Evolutionary conservation across 2,797 vertebrate genomes (phyloP), one percentile per base, ranked within the genome.

Genomic region (Phrynocephalus guinanensis): DNA sequence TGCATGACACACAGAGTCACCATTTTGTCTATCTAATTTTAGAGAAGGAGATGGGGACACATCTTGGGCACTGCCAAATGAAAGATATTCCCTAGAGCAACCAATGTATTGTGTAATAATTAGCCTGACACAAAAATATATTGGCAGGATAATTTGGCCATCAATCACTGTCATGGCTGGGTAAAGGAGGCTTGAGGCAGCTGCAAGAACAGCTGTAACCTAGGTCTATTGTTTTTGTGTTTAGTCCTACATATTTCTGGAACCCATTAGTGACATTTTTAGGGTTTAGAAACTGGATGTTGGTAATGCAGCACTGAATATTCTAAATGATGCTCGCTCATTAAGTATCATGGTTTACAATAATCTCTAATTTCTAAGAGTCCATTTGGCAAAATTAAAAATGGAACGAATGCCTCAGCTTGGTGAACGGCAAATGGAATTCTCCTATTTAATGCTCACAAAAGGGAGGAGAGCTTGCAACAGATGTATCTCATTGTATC

Each of bases 81-180:
- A 84, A 89, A 76, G 70, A 56, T 63, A 72, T 76, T 90, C 89
- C 93, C 90, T 79, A 5, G 79, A 89, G 93, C 89, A 81, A 77
- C 75, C 48, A 76, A 82, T 86, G 92, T 94, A 83, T 86, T 88
- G 93, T 91, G 89, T 94, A 92, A 86, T 94, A 94, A 94, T 95
- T 95, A 95, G 89, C 81, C 93, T 95, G 96, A 96, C 94, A 92
- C 85, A 91, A 95, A 95, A 81, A 93, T 95, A 92, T 82, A 96
- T 96, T 94, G 95, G 96, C 94, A 94, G 66, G 77, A 91, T 87
- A 88, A 94, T 96, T 94, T 96, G 93, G 90, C 94, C 93, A 94
- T 97, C 97, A 95, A 96, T 97, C 96, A 95, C 95, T 94, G 90
- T 83, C 94, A 89, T 81, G 87, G 33, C 92, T 38, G 93, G 91